These are phyloP conservation scores for Strix aluco DNA, from an alignment of 2,113 vertebrate species.

Conservation along the genomic window DNA sequence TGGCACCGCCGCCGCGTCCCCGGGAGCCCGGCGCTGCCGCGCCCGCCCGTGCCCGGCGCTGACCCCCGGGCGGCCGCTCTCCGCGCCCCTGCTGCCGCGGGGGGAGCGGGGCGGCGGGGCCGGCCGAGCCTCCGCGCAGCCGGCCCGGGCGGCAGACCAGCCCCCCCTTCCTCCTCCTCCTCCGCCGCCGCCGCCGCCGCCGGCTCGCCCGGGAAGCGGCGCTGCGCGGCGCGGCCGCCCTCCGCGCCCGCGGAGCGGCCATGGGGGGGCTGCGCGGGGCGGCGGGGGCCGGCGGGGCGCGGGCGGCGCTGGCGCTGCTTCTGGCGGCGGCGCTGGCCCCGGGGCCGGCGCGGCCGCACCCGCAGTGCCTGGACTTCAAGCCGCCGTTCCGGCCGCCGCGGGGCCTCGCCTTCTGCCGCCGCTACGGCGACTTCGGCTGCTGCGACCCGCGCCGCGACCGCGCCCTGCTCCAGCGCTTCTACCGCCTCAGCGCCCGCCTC, in stretches of 20 bases:
- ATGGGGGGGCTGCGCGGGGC: not conserved
- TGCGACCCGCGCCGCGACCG: constrained; percentile 82
- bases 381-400: constrained; percentile 87
- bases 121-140: not conserved
- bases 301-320: constrained; percentile 2
- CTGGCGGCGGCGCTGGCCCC: constrained; percentile 14
- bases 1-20: too few relatives aligned
- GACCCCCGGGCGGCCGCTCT: not conserved
- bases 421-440: constrained; percentile 91
- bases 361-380: constrained; percentile 95
- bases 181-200: too few relatives aligned
- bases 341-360: constrained; percentile 74
- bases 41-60: not conserved
- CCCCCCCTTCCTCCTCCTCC: too few relatives aligned
- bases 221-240: not conserved
- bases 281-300: not conserved
- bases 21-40: not conserved
- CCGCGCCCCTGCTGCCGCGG: not conserved
- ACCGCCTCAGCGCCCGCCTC: constrained; percentile 76
- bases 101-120: not conserved
- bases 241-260: too few relatives aligned
- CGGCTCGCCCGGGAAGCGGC: not conserved
- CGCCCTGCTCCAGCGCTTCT: constrained; percentile 81
- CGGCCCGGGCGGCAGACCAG: not conserved
- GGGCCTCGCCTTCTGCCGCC: constrained; percentile 85